These are phyloP conservation scores for Menidia beryllina DNA, from an alignment of 2,113 vertebrate species.

Conservation along the genomic window DNA sequence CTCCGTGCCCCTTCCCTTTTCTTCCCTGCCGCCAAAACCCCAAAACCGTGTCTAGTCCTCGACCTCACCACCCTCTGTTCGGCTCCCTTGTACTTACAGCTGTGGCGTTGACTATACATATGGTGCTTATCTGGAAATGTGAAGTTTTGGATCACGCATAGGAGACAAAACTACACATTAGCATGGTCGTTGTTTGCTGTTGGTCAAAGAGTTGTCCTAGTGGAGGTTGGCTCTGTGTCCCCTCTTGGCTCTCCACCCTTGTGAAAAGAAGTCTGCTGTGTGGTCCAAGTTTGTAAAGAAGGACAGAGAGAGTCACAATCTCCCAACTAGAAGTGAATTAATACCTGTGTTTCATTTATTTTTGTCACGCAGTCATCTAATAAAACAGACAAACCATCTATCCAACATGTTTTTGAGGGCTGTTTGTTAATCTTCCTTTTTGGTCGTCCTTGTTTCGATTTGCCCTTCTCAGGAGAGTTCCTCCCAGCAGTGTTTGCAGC, in stretches of 20 bases:
- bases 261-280: conserved; percentile 45
- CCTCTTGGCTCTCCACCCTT: conserved; percentile 39
- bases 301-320: conserved; percentile 1
- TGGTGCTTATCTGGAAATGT: conserved; percentile 57
- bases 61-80: conserved; percentile 61
- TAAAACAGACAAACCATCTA: background rate
- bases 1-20: conserved; percentile 40
- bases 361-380: conserved; percentile 20
- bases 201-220: conserved; percentile 48
- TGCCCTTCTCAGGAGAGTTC: conserved; percentile 84
- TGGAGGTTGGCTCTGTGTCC: conserved; percentile 57
- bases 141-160: conserved; percentile 57
- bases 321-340: conserved; percentile 17
- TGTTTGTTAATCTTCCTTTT: background rate
- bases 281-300: conserved; percentile 34
- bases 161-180: conserved; percentile 66
- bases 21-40: conserved; percentile 52
- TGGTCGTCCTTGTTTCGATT: background rate
- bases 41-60: conserved; percentile 47
- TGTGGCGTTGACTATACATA: conserved; percentile 58
- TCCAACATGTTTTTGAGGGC: background rate
- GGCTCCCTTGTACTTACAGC: conserved; percentile 49
- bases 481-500: conserved; percentile 83
- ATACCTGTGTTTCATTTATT: conserved; percentile 2
- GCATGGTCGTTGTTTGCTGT: conserved; percentile 55